Percentiles rank a stretch among this genome's conserved stretches.
Evolutionary conservation across 2,797 vertebrate species (phyloP).

Genomic region (Anomalospiza imberbis): DNA sequence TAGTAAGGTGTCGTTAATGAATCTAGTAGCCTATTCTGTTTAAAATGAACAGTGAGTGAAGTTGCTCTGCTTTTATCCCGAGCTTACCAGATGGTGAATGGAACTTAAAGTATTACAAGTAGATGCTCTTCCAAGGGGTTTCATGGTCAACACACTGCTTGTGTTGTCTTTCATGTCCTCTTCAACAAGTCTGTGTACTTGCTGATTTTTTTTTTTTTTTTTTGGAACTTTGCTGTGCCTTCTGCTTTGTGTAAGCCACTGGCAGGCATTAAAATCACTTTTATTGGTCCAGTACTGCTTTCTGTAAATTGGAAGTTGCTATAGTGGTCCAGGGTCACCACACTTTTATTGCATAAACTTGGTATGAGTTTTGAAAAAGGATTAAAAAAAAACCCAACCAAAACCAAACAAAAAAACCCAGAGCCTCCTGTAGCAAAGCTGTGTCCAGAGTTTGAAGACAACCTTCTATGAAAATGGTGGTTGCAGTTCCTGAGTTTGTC

Average conservation of each 20-base stretch:
- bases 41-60: constrained; percentile 43
- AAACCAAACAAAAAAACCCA: accelerated
- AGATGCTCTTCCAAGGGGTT: constrained; percentile 24
- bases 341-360: constrained; percentile 15
- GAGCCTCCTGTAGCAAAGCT: constrained; percentile 37
- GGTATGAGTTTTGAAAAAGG: constrained; percentile 53
- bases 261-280: constrained; percentile 45
- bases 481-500: constrained; percentile 63
- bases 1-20: not conserved
- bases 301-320: constrained; percentile 37
- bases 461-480: constrained; percentile 53
- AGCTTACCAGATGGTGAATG: constrained; percentile 38
- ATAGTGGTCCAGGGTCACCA: constrained; percentile 5
- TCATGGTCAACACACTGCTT: not conserved
- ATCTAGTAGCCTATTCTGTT: constrained; percentile 34
- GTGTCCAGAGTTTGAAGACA: constrained; percentile 70
- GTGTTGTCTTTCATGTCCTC: constrained; percentile 29
- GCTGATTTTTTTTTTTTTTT: constrained; percentile 66
- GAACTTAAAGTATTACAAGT: not conserved
- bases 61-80: constrained; percentile 14
- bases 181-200: constrained; percentile 68
- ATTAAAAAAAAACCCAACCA: not conserved
- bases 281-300: constrained; percentile 21
- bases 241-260: constrained; percentile 43
- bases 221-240: constrained; percentile 65